phyloP scores from a whole-genome alignment of 1,140 invertebrate species.

The Drosophila pruinosa region DNA sequence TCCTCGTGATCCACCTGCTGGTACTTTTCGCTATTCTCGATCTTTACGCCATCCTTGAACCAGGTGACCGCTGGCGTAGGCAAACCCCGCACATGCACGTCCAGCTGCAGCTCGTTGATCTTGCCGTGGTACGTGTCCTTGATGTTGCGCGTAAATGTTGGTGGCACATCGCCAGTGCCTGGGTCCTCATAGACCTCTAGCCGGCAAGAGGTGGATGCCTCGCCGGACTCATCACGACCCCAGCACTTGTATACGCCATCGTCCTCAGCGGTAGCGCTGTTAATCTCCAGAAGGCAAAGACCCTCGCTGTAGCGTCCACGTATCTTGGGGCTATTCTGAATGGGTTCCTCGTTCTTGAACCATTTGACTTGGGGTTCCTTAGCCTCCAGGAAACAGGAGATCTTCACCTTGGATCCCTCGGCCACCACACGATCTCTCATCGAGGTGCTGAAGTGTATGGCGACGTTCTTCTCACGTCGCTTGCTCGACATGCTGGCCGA shows the following conservation, averaged over 20 bases:
- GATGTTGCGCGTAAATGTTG: constrained; percentile 82
- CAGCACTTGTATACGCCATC: constrained; percentile 87
- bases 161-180: constrained; percentile 76
- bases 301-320: constrained; percentile 86
- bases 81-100: constrained; percentile 89
- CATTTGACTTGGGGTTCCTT: constrained; percentile 89
- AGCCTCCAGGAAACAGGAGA: constrained; percentile 93
- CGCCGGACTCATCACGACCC: constrained; percentile 84
- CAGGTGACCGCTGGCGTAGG: constrained; percentile 89
- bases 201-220: constrained; percentile 67
- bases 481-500: constrained; percentile 72
- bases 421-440: constrained; percentile 90
- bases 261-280: constrained; percentile 85
- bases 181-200: constrained; percentile 75
- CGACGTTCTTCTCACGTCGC: constrained; percentile 76
- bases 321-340: constrained; percentile 82
- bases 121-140: constrained; percentile 87
- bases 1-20: constrained; percentile 85
- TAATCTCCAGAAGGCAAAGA: constrained; percentile 86
- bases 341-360: constrained; percentile 87
- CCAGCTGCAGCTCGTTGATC: constrained; percentile 89
- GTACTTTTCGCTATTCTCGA: constrained; percentile 84
- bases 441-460: constrained; percentile 76
- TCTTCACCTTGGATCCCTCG: constrained; percentile 89
- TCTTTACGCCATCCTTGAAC: constrained; percentile 89